These are phyloP conservation scores for Clostera curtula DNA, from an alignment of 2,888 invertebrate genomes.

Conservation along the genomic window DNA sequence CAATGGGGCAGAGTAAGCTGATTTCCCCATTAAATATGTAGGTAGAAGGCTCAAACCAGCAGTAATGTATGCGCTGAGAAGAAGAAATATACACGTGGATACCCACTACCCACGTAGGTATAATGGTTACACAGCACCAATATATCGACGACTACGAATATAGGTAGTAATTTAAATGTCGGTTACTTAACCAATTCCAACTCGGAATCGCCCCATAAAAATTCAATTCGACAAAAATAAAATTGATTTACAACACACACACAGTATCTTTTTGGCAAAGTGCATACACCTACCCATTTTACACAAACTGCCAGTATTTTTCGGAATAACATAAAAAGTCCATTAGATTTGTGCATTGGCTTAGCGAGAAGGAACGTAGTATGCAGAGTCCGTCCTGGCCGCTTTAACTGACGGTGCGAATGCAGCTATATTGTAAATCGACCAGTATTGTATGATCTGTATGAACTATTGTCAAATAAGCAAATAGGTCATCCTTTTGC, in stretches of 20 bases:
- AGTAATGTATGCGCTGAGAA: no score
- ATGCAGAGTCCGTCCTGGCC: no score
- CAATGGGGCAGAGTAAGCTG: no score
- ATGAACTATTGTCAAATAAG: no score
- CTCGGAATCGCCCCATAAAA: slow-evolving; percentile 22
- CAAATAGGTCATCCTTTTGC: no score
- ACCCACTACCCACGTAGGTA: no score
- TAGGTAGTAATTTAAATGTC: no score
- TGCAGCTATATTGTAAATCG: slow-evolving; percentile 45
- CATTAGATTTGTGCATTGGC: slow-evolving; percentile 59
- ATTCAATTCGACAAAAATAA: slow-evolving; percentile 38
- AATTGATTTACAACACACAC: slow-evolving; percentile 30
- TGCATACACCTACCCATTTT: slow-evolving; percentile 48
- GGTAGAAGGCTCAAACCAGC: no score
- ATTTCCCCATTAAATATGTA: no score
- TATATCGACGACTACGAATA: background rate
- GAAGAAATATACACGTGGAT: no score
- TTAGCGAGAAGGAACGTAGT: slow-evolving; percentile 28
- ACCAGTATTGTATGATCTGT: no score
- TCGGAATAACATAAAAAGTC: slow-evolving; percentile 56
- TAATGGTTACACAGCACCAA: no score
- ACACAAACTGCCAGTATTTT: slow-evolving; percentile 46
- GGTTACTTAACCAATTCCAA: background rate
- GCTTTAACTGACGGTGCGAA: slow-evolving; percentile 46
- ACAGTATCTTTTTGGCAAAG: slow-evolving; percentile 47